A percentile compares a stretch with the other conserved stretches of the same genome.
Evolutionary conservation across 1,140 invertebrate species (phyloP).

Genomic region (Zaprionus lachaisei): DNA sequence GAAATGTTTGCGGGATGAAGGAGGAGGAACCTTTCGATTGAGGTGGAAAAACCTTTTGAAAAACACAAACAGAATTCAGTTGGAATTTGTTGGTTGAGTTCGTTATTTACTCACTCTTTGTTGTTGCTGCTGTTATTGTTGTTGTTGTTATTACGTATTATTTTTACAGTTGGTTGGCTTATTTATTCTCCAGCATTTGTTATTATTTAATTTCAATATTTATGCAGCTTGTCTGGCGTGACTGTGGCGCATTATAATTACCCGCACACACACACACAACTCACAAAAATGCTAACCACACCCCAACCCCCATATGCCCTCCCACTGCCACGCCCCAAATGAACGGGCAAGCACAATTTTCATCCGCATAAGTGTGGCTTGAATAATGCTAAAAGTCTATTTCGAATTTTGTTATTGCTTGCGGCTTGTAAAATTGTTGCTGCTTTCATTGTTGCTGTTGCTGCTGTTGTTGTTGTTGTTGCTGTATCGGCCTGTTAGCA

Average conservation of each 20-base stretch:
- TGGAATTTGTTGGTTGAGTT: constrained; percentile 43
- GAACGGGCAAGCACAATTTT: not conserved
- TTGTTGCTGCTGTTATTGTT: constrained; percentile 17
- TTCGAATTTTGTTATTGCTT: constrained; percentile 68
- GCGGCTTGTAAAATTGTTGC: constrained; percentile 28
- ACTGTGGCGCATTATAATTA: constrained; percentile 78
- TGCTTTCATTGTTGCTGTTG: constrained; percentile 31
- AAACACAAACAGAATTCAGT: constrained; percentile 47
- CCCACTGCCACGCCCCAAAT: constrained; percentile 7
- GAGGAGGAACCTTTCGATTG: constrained; percentile 1
- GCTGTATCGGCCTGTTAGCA: not conserved
- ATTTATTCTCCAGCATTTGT: constrained; percentile 70
- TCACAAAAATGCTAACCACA: constrained; percentile 4
- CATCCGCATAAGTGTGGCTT: constrained; percentile 16
- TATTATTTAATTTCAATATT: constrained; percentile 82
- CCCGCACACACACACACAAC: constrained; percentile 32
- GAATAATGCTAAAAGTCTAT: constrained; percentile 42
- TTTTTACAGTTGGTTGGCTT: constrained; percentile 75
- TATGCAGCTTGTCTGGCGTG: constrained; percentile 80
- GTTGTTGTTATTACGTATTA: constrained; percentile 66
- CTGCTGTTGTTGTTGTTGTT: too few species aligned
- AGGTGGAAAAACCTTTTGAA: constrained; percentile 17
- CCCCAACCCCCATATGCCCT: not conserved
- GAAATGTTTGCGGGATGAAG: not conserved
- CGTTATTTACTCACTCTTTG: constrained; percentile 14